phyloP scores from a whole-genome alignment of 2,113 vertebrate species.

The Mormoops blainvillei region DNA sequence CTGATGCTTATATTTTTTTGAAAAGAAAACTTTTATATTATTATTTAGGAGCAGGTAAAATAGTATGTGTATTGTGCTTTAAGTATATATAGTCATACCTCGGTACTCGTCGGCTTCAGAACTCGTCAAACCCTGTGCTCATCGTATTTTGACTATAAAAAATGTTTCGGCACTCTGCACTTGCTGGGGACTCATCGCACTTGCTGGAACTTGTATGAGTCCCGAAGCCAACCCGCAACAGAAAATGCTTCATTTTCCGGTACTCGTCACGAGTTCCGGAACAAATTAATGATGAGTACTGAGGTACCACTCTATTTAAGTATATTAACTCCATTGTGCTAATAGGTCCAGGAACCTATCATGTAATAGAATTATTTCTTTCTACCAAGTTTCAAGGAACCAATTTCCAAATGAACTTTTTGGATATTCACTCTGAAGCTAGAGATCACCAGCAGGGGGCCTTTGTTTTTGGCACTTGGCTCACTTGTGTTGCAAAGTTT shows the following conservation, averaged over 20 bases:
- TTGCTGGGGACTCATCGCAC: no score
- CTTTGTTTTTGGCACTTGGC: background rate
- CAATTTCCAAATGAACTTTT: slow-evolving; percentile 23
- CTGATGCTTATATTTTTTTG: background rate
- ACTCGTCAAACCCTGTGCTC: no score
- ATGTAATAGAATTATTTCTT: background rate
- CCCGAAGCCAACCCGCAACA: no score
- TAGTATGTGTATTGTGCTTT: background rate
- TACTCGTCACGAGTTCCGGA: no score
- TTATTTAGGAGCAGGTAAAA: background rate
- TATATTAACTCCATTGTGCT: background rate
- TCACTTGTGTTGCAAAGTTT: background rate
- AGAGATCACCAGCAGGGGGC: background rate
- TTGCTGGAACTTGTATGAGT: no score
- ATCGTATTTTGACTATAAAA: no score
- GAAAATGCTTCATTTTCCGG: no score
- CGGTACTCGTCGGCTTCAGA: no score
- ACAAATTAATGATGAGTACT: no score
- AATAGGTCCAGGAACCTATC: background rate
- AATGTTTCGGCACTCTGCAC: no score
- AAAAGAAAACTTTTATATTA: background rate
- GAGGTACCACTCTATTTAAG: background rate
- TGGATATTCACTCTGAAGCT: background rate
- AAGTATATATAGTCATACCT: background rate
- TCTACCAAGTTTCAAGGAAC: background rate